Evolutionary conservation across 1,140 invertebrate genomes (phyloP).

Genomic region (Linepithema humile): DNA sequence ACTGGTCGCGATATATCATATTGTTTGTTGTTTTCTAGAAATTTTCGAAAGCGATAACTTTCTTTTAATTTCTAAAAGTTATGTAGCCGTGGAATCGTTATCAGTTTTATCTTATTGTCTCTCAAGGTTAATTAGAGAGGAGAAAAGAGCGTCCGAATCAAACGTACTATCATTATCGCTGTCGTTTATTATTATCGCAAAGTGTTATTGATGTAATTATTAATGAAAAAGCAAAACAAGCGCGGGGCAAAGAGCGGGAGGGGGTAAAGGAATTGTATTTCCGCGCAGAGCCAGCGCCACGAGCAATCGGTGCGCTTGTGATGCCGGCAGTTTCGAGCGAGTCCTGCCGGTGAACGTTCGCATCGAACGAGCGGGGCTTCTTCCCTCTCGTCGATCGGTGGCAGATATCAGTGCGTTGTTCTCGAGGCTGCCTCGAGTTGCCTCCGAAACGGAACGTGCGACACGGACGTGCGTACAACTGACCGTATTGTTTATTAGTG

Average conservation of each 20-base stretch:
- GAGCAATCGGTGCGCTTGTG: conserved; percentile 24
- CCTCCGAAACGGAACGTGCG: conserved; percentile 5
- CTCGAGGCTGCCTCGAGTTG: conserved; percentile 18
- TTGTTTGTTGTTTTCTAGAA: not conserved
- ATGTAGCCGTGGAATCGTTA: not conserved
- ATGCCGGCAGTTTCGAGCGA: conserved; percentile 68
- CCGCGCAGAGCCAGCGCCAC: conserved; percentile 60
- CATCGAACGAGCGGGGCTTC: conserved; percentile 9
- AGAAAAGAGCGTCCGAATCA: too few relatives aligned
- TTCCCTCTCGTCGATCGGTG: conserved; percentile 19
- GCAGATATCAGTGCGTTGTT: conserved; percentile 6
- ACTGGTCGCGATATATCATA: not conserved
- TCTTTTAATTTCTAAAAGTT: not conserved
- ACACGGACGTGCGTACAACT: not conserved
- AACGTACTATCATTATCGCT: not conserved
- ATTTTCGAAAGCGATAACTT: not conserved
- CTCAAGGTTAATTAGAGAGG: too few relatives aligned
- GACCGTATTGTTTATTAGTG: conserved; percentile 9
- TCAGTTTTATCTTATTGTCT: too few relatives aligned
- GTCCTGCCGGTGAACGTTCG: conserved; percentile 64
- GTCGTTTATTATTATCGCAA: not conserved
- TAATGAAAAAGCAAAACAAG: not conserved
- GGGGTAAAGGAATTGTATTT: conserved; percentile 33
- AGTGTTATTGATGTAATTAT: not conserved
- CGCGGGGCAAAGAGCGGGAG: conserved; percentile 10